phyloP scores from a whole-genome alignment of 2,113 vertebrate species.

The Pluvialis apricaria region DNA sequence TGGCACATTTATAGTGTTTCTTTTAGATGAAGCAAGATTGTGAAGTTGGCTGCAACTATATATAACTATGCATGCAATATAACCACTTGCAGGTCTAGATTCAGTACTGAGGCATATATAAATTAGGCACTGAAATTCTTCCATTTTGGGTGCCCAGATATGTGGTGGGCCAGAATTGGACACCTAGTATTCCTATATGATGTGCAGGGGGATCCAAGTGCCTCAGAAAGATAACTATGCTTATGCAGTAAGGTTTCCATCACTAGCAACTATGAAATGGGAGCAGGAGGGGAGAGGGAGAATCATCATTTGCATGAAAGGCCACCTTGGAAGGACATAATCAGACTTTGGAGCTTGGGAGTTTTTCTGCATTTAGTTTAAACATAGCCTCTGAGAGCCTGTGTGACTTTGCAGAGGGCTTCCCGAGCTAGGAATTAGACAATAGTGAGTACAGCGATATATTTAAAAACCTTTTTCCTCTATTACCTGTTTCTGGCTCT shows the following conservation, averaged over 20 bases:
- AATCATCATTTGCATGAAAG: neutral
- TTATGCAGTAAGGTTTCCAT: neutral
- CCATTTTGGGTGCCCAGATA: neutral
- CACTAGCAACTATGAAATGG: neutral
- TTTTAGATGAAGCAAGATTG: neutral
- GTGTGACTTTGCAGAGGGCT: neutral
- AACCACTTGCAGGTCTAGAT: neutral
- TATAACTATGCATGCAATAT: neutral
- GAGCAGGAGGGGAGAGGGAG: neutral
- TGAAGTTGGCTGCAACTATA: neutral
- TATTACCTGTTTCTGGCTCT: neutral
- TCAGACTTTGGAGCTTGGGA: neutral
- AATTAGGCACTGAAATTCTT: neutral
- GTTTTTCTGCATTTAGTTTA: neutral
- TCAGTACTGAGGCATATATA: neutral
- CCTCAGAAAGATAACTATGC: neutral
- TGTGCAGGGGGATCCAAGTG: neutral
- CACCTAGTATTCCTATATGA: neutral
- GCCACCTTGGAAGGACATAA: neutral
- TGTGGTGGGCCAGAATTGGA: neutral
- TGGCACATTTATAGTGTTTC: neutral
- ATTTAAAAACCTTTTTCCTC: neutral
- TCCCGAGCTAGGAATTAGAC: neutral
- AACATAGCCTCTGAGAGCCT: neutral
- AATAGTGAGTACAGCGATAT: neutral